Evolutionary conservation across 2,888 invertebrate genomes (phyloP).

Genomic region (Polymixis flavicincta): DNA sequence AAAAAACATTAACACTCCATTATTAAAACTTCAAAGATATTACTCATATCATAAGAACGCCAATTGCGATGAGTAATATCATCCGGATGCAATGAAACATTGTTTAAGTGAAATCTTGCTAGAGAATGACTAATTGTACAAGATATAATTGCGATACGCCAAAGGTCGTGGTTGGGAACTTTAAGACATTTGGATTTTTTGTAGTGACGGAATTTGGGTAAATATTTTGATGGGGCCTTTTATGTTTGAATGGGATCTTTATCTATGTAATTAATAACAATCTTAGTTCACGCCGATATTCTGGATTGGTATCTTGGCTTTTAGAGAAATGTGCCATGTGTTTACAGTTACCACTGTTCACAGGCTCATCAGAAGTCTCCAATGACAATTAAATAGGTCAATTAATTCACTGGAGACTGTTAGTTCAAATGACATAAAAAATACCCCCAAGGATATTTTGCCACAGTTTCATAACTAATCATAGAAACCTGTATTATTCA

Average conservation of each 20-base stretch:
- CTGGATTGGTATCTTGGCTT: too few species aligned
- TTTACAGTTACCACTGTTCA: too few species aligned
- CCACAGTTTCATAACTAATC: background rate
- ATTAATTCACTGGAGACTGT: too few species aligned
- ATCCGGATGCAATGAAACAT: slow-evolving; percentile 66
- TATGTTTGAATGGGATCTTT: background rate
- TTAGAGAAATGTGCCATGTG: too few species aligned
- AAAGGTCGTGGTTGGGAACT: slow-evolving; percentile 54
- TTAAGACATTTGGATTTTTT: slow-evolving; percentile 40
- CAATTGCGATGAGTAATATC: slow-evolving; percentile 68
- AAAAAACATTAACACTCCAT: slow-evolving; percentile 39
- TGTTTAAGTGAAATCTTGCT: slow-evolving; percentile 59
- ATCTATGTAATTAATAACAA: background rate
- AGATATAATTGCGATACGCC: slow-evolving; percentile 55
- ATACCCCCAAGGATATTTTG: background rate
- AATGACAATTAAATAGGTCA: too few species aligned
- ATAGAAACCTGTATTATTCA: slow-evolving; percentile 25
- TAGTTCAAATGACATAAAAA: background rate
- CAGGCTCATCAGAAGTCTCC: too few species aligned
- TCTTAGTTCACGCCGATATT: background rate
- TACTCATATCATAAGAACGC: slow-evolving; percentile 53
- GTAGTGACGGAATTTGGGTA: slow-evolving; percentile 21
- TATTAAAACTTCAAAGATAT: slow-evolving; percentile 20
- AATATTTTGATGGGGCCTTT: slow-evolving; percentile 23
- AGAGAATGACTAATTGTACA: slow-evolving; percentile 59